Evolutionary conservation across 2,888 invertebrate species (phyloP).

Genomic region (Cataglyphis cursor): DNA sequence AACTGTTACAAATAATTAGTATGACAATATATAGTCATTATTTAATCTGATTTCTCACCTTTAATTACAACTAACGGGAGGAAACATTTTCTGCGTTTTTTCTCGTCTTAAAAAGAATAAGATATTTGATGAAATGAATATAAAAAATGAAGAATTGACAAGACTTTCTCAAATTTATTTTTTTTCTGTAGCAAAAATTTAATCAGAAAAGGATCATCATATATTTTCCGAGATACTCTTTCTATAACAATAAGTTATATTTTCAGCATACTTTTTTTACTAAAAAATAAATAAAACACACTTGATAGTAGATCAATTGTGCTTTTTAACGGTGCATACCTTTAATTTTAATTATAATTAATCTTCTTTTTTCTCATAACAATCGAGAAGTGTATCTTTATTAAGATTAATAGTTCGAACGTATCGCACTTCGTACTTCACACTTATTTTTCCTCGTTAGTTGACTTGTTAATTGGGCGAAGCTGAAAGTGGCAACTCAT

Average conservation of each 20-base stretch:
- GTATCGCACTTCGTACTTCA: not conserved
- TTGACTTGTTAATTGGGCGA: conserved; percentile 46
- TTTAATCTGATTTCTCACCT: not conserved
- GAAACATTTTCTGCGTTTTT: not conserved
- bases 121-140: not conserved
- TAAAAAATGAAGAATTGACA: not conserved
- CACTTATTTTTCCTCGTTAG: conserved; percentile 25
- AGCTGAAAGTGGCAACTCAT: conserved; percentile 29
- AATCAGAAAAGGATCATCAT: not conserved
- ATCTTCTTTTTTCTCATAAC: not conserved
- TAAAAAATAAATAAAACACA: conserved; percentile 14
- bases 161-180: conserved; percentile 8
- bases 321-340: conserved; percentile 7
- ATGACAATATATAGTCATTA: not conserved
- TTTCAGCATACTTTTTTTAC: not conserved
- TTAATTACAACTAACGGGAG: not conserved
- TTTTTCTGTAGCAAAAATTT: not conserved
- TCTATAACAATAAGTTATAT: not conserved
- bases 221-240: not conserved
- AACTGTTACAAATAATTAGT: conserved; percentile 38
- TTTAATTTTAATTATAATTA: conserved; percentile 38
- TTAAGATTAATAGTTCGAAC: conserved; percentile 11
- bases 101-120: not conserved
- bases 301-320: conserved; percentile 2
- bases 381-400: not conserved